A percentile compares a stretch with the other conserved stretches of the same genome.
Evolutionary conservation across 2,113 vertebrate genomes (phyloP).

Genomic region (Chaenogobius annularis): DNA sequence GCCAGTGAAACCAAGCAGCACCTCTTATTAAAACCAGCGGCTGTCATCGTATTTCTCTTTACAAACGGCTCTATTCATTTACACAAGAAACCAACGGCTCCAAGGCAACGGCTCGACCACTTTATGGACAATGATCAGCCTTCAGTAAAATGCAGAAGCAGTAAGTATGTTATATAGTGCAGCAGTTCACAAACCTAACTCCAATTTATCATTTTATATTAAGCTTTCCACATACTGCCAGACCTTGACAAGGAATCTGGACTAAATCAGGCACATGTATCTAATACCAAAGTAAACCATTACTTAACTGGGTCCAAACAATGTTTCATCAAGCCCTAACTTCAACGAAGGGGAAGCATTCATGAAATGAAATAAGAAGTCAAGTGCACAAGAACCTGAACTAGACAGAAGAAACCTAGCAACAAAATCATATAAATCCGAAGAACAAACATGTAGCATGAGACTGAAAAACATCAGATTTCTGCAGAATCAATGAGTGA

Average conservation of each 20-base stretch:
- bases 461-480: too few species aligned
- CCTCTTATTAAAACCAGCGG: conserved; percentile 15
- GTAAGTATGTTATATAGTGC: neutral
- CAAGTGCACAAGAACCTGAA: too few species aligned
- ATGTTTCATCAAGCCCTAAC: too few species aligned
- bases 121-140: neutral
- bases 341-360: too few species aligned
- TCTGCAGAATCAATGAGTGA: too few species aligned
- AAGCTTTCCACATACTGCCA: neutral
- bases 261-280: neutral
- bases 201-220: neutral
- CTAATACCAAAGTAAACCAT: neutral
- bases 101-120: neutral
- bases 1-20: neutral
- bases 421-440: too few species aligned
- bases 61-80: conserved; percentile 25
- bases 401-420: too few species aligned
- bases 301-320: too few species aligned
- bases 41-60: conserved; percentile 11
- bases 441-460: too few species aligned
- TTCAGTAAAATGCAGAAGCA: neutral
- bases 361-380: too few species aligned
- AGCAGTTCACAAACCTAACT: neutral
- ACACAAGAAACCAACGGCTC: neutral
- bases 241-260: neutral